These are phyloP conservation scores for Diglossa cyanea DNA, from an alignment of 2,797 vertebrate genomes.

Conservation along the genomic window DNA sequence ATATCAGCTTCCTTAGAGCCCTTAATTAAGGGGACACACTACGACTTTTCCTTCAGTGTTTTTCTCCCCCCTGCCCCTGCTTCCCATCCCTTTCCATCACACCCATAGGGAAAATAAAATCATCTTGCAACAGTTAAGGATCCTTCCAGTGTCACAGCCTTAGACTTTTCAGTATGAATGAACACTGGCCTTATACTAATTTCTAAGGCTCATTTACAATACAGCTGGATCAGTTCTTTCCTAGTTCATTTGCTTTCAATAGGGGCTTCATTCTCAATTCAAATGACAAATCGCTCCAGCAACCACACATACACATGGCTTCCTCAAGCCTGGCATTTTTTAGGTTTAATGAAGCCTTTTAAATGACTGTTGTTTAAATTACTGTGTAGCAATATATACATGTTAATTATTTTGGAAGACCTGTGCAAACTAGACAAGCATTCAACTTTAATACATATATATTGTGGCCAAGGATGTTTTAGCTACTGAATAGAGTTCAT, in stretches of 20 bases:
- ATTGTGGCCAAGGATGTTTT: background rate
- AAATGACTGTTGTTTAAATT: background rate
- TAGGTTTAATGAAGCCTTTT: background rate
- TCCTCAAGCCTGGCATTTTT: background rate
- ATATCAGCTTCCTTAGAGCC: background rate
- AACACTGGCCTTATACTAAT: background rate
- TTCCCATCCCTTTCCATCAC: background rate
- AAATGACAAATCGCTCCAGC: background rate
- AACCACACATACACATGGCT: background rate
- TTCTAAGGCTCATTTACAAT: constrained; percentile 12
- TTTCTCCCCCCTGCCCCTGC: rapidly evolving
- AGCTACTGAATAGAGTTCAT: background rate
- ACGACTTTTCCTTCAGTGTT: background rate
- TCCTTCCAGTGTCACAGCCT: background rate
- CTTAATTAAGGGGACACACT: background rate
- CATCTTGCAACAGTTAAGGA: background rate
- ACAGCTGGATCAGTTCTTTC: background rate
- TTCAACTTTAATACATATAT: background rate
- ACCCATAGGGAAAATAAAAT: background rate
- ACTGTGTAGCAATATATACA: background rate
- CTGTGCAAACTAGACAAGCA: background rate
- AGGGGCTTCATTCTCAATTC: background rate
- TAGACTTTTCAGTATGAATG: background rate
- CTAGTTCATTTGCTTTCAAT: constrained; percentile 9
- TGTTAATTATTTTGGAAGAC: background rate